These are phyloP conservation scores for Solenodon paradoxus DNA, from an alignment of 2,113 vertebrate genomes.

Conservation along the genomic window DNA sequence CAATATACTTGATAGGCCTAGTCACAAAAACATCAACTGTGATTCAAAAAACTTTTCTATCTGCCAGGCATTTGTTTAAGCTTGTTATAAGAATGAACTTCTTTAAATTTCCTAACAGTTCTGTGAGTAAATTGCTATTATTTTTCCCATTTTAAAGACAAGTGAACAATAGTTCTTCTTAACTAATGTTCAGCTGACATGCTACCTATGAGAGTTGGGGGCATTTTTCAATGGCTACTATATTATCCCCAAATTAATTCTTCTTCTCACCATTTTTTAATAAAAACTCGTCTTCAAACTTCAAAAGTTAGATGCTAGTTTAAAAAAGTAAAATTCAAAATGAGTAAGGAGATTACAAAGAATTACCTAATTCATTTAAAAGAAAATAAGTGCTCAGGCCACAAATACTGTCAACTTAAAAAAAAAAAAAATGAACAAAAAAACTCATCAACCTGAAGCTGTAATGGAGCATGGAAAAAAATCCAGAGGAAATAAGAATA, in stretches of 20 bases:
- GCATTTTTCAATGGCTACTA: background rate
- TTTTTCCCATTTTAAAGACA: background rate
- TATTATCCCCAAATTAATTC: background rate
- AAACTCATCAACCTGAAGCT: background rate
- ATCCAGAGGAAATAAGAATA: background rate
- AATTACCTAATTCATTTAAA: background rate
- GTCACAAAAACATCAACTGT: background rate
- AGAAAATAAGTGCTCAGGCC: background rate
- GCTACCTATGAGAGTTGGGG: background rate
- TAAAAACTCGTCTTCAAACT: background rate
- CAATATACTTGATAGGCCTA: background rate
- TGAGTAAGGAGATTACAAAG: background rate
- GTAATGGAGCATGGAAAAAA: background rate
- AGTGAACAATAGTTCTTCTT: background rate
- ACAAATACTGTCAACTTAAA: background rate
- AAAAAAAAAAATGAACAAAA: background rate
- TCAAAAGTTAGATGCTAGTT: background rate
- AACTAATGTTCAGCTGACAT: background rate
- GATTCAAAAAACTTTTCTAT: background rate
- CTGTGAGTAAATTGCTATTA: background rate
- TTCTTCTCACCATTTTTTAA: background rate
- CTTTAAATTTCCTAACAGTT: background rate
- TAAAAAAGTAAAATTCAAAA: background rate
- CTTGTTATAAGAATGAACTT: background rate
- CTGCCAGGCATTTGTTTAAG: background rate